Evolutionary conservation across 1,140 invertebrate genomes (phyloP).

Genomic region (Rhagoletis zephyria): DNA sequence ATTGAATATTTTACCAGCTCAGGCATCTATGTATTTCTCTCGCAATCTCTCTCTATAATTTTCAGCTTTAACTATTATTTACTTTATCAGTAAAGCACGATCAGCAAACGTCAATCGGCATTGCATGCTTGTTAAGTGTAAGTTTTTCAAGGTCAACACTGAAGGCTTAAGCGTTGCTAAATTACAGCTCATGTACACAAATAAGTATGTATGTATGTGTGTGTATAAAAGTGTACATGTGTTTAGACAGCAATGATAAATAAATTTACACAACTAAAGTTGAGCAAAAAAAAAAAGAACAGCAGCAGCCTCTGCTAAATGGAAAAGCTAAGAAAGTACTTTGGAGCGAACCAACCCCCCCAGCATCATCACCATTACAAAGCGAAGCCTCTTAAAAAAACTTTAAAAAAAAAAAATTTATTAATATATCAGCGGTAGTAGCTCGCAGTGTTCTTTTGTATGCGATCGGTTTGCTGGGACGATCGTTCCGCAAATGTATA

Average conservation of each 20-base stretch:
- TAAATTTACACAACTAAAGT: constrained; percentile 22
- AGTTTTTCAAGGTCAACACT: constrained; percentile 47
- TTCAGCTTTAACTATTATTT: neutral
- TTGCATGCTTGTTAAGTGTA: constrained; percentile 51
- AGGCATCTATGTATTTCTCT: too few relatives aligned
- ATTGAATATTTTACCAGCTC: too few relatives aligned
- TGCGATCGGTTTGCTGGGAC: neutral
- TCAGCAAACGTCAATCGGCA: constrained; percentile 32
- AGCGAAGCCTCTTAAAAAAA: neutral
- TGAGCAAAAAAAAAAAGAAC: neutral
- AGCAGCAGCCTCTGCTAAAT: neutral
- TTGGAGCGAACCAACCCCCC: neutral
- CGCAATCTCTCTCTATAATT: too few relatives aligned
- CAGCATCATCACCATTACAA: neutral
- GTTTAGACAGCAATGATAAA: neutral
- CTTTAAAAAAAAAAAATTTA: neutral
- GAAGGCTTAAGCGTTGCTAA: constrained; percentile 35
- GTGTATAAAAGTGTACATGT: neutral
- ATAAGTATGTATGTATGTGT: neutral
- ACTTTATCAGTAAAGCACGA: constrained; percentile 29
- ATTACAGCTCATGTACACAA: constrained; percentile 18
- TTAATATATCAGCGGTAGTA: too few relatives aligned
- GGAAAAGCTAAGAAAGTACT: constrained; percentile 48
- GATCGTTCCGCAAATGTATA: neutral
- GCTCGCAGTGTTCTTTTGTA: neutral